Evolutionary conservation across 2,113 vertebrate genomes (phyloP).

Genomic region (Epinephelus moara): DNA sequence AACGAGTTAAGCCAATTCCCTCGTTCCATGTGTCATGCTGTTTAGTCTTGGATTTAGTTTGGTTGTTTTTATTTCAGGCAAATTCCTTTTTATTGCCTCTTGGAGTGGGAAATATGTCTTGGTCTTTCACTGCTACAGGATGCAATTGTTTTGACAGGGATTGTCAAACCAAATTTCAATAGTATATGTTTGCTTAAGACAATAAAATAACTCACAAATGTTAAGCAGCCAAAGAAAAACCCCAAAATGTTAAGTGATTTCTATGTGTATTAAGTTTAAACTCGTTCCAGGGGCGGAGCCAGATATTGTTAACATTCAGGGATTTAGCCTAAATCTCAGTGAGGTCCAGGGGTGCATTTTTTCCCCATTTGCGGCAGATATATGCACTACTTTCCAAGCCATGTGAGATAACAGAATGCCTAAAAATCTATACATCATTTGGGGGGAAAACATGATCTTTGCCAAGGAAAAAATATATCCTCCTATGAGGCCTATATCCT

Average conservation of each 20-base stretch:
- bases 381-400: too few relatives aligned
- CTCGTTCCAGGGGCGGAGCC: slow-evolving; percentile 1
- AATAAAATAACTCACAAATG: not conserved
- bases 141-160: not conserved
- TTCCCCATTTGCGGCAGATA: too few relatives aligned
- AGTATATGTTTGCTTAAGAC: not conserved
- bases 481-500: too few relatives aligned
- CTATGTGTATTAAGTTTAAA: slow-evolving; percentile 27
- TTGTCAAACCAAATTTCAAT: not conserved
- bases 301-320: too few relatives aligned
- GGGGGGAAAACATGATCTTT: too few relatives aligned
- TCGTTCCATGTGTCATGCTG: slow-evolving; percentile 40
- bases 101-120: not conserved
- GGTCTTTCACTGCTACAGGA: rapidly evolving
- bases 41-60: slow-evolving; percentile 24
- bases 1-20: slow-evolving; percentile 58
- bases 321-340: too few relatives aligned
- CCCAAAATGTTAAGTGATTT: slow-evolving; percentile 25
- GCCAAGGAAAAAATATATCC: too few relatives aligned
- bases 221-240: not conserved
- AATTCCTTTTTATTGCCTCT: slow-evolving; percentile 18
- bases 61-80: slow-evolving; percentile 16
- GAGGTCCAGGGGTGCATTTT: too few relatives aligned
- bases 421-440: too few relatives aligned
- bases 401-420: too few relatives aligned